Evolutionary conservation across 2,113 vertebrate species (phyloP).

Genomic region (Salvelinus alpinus): DNA sequence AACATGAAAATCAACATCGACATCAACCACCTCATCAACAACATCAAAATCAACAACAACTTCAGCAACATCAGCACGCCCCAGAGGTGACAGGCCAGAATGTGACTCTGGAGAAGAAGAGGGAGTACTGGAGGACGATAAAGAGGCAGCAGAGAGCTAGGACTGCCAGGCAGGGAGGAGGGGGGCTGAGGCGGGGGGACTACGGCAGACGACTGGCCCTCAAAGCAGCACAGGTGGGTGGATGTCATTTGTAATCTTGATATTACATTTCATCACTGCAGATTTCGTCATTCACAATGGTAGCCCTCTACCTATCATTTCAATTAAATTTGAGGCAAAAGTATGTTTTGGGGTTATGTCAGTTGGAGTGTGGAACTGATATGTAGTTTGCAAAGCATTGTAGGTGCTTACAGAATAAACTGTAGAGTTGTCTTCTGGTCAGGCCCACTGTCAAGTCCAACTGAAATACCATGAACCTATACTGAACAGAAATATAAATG

Average conservation of each 20-base stretch:
- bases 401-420: neutral
- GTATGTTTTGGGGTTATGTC: neutral
- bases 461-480: slow-evolving; percentile 6
- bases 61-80: neutral
- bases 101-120: slow-evolving; percentile 63
- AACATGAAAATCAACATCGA: neutral
- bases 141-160: slow-evolving; percentile 79
- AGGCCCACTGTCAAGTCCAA: neutral
- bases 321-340: too few species aligned
- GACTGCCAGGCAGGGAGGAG: slow-evolving; percentile 63
- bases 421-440: neutral
- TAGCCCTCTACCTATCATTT: too few species aligned
- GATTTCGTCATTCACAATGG: neutral
- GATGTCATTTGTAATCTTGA: neutral
- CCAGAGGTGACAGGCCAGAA: neutral
- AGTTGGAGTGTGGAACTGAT: neutral
- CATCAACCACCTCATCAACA: neutral
- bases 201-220: slow-evolving; percentile 32
- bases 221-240: slow-evolving; percentile 49
- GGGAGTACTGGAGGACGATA: slow-evolving; percentile 79
- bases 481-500: too few species aligned
- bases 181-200: slow-evolving; percentile 21
- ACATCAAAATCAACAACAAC: neutral
- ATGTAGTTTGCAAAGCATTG: too few species aligned
- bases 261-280: neutral